These are phyloP conservation scores for Exaiptasia diaphana DNA, from an alignment of 64 coral and sea anemone species.

Conservation along the genomic window DNA sequence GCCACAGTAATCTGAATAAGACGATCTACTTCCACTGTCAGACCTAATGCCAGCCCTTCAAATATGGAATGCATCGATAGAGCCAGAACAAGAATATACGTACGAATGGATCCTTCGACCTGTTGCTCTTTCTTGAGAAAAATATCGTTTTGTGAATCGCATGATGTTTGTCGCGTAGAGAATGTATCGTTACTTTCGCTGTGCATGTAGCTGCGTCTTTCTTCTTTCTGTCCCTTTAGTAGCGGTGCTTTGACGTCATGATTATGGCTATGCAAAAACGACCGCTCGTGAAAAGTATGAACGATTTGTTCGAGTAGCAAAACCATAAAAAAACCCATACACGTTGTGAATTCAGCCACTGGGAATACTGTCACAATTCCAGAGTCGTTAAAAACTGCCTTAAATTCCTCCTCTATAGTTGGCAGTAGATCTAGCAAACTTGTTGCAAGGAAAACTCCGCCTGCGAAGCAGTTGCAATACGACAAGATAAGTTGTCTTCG, in stretches of 20 bases:
- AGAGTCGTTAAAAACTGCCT: conserved; percentile 30
- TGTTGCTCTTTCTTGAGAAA: too few species aligned
- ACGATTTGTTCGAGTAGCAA: conserved; percentile 78
- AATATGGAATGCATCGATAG: conserved; percentile 86
- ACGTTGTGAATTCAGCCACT: conserved; percentile 80
- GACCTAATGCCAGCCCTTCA: conserved; percentile 83
- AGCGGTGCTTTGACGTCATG: background rate
- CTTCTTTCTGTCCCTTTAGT: too few species aligned
- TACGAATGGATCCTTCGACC: background rate
- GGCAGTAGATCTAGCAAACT: conserved; percentile 86
- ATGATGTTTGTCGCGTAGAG: background rate
- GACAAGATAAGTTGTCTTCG: conserved; percentile 46
- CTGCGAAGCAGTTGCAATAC: conserved; percentile 84
- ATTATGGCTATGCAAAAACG: conserved; percentile 57
- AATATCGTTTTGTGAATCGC: too few species aligned
- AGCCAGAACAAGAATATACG: conserved; percentile 82
- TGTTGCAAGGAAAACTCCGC: conserved; percentile 85
- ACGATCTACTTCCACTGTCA: conserved; percentile 57
- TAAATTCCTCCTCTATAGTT: conserved; percentile 75
- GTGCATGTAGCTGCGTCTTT: background rate
- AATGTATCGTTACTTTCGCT: background rate
- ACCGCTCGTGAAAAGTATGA: conserved; percentile 52
- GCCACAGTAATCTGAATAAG: conserved; percentile 62
- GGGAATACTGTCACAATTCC: conserved; percentile 63
- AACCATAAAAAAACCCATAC: conserved; percentile 84